Conservation (phyloP, 2,797 vertebrate species). For the Helostoma temminkii region DNA sequence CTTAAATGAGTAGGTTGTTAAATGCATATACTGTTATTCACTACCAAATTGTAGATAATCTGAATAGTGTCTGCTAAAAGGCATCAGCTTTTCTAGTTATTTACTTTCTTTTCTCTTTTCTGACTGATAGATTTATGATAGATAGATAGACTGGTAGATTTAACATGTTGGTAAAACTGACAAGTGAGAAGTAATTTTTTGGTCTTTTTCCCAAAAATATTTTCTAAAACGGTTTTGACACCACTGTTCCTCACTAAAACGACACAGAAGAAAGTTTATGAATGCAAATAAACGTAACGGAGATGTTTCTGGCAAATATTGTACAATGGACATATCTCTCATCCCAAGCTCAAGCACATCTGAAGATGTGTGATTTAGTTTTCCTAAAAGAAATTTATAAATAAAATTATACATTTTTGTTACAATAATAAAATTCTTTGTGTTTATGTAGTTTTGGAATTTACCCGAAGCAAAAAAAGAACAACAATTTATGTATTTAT, state of each 20-base stretch:
- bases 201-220: too few species aligned
- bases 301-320: neutral
- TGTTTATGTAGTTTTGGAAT: conserved; percentile 22
- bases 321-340: too few species aligned
- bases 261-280: neutral
- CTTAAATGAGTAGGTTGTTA: conserved; percentile 5
- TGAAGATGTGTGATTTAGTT: neutral
- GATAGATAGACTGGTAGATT: too few species aligned
- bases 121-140: too few species aligned
- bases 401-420: neutral
- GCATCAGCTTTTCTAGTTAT: conserved; percentile 4
- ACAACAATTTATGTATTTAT: neutral
- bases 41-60: neutral
- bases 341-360: too few species aligned
- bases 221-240: too few species aligned
- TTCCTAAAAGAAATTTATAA: neutral
- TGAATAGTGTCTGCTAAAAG: neutral
- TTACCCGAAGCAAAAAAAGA: neutral
- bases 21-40: neutral
- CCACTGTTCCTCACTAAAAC: too few species aligned
- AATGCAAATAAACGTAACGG: neutral
- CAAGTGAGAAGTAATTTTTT: neutral
- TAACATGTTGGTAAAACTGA: neutral
- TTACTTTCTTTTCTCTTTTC: neutral
- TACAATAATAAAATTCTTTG: neutral